Evolutionary conservation across 1,140 invertebrate species (phyloP).

Genomic region (Oreohelix idahoensis): DNA sequence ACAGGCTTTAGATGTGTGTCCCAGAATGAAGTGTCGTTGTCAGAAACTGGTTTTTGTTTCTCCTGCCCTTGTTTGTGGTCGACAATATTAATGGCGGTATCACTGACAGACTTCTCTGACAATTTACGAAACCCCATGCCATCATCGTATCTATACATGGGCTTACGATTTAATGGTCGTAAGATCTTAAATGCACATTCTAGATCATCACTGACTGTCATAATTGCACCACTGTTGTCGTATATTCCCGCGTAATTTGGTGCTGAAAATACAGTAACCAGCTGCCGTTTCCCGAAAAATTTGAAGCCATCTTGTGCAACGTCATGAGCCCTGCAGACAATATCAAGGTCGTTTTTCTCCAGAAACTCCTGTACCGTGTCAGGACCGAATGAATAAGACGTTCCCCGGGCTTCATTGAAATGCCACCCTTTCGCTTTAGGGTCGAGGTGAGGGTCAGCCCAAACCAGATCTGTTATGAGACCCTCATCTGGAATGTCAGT

Average conservation of each 20-base stretch:
- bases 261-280: slow-evolving; percentile 29
- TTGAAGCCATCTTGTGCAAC: slow-evolving; percentile 25
- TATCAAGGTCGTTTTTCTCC: slow-evolving; percentile 7
- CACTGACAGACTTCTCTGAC: neutral
- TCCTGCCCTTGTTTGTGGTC: neutral
- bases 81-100: neutral
- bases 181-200: slow-evolving; percentile 30
- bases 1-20: neutral
- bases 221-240: slow-evolving; percentile 30
- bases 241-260: slow-evolving; percentile 18
- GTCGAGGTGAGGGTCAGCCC: slow-evolving; percentile 32
- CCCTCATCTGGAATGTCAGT: slow-evolving; percentile 23
- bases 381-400: slow-evolving; percentile 16
- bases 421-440: slow-evolving; percentile 7
- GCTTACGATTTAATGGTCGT: neutral
- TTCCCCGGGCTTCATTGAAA: slow-evolving; percentile 11
- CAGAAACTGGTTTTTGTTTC: neutral
- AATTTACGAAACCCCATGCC: neutral
- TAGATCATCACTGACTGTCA: slow-evolving; percentile 25
- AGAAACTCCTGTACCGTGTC: slow-evolving; percentile 30
- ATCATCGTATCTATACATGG: neutral
- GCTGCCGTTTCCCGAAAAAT: slow-evolving; percentile 28
- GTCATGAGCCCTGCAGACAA: slow-evolving; percentile 32
- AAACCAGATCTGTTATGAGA: slow-evolving; percentile 6
- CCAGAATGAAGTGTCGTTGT: neutral